Conservation (phyloP, 2,797 vertebrate species). For the Antennarius maculatus region DNA sequence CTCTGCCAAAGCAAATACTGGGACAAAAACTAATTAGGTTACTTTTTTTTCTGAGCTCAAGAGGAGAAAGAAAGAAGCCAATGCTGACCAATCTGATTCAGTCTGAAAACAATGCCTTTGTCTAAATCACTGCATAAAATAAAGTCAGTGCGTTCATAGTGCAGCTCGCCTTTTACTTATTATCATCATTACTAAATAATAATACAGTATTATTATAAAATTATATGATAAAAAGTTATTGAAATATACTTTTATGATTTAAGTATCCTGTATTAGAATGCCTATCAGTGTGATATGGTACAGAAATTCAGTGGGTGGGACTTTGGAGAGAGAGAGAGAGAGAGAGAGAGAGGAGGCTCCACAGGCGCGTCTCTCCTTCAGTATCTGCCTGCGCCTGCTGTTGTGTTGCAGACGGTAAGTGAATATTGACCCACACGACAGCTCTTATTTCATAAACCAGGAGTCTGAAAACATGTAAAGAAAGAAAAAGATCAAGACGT, state of each 20-base stretch:
- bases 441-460: not conserved
- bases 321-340: slow-evolving; percentile 12
- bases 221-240: no score
- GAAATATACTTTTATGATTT: no score
- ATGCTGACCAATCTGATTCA: not conserved
- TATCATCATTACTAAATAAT: no score
- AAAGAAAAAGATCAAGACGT: not conserved
- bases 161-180: not conserved
- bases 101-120: not conserved
- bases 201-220: no score
- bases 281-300: not conserved
- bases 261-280: not conserved
- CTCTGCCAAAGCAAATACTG: slow-evolving; percentile 46
- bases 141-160: not conserved
- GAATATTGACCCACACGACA: no score
- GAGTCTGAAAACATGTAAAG: not conserved
- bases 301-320: slow-evolving; percentile 40
- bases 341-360: not conserved
- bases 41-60: slow-evolving; percentile 23
- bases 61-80: slow-evolving; percentile 2
- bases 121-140: not conserved
- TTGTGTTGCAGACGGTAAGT: no score
- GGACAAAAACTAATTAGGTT: slow-evolving; percentile 26
- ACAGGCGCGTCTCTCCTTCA: not conserved
- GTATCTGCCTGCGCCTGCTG: not conserved